These are phyloP conservation scores for Leucophenga maculata DNA, from an alignment of 2,888 invertebrate species.

Conservation along the genomic window DNA sequence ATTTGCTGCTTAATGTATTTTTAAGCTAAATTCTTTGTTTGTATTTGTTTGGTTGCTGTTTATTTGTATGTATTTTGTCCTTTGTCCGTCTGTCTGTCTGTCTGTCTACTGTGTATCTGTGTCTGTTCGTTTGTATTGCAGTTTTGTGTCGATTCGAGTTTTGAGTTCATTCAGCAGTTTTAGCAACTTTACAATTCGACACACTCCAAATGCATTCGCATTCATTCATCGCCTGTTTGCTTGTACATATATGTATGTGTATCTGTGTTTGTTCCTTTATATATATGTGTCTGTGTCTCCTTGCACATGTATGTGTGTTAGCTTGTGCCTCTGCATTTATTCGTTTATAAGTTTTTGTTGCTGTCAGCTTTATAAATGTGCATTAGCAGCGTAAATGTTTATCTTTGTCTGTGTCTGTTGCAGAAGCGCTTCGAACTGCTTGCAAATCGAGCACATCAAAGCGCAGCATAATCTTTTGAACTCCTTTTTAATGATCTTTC, in stretches of 20 bases:
- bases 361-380: constrained; percentile 46
- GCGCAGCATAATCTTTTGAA: no score
- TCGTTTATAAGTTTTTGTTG: constrained; percentile 51
- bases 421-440: no score
- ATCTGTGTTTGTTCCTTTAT: no score
- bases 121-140: background rate
- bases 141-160: constrained; percentile 23
- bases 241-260: no score
- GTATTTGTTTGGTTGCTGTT: constrained; percentile 59
- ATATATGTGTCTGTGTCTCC: no score
- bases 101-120: background rate
- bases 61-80: constrained; percentile 32
- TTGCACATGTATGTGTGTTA: constrained; percentile 27
- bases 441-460: no score
- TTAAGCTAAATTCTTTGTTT: constrained; percentile 65
- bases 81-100: background rate
- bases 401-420: constrained; percentile 41
- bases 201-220: constrained; percentile 31
- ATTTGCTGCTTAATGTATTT: constrained; percentile 58
- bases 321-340: constrained; percentile 54
- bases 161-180: constrained; percentile 24
- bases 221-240: background rate
- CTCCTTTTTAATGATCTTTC: no score
- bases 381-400: constrained; percentile 56
- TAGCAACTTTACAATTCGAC: constrained; percentile 10